Base-by-base conservation (phyloP, 1,140 invertebrate species). In the Sitodiplosis mosellana region DNA sequence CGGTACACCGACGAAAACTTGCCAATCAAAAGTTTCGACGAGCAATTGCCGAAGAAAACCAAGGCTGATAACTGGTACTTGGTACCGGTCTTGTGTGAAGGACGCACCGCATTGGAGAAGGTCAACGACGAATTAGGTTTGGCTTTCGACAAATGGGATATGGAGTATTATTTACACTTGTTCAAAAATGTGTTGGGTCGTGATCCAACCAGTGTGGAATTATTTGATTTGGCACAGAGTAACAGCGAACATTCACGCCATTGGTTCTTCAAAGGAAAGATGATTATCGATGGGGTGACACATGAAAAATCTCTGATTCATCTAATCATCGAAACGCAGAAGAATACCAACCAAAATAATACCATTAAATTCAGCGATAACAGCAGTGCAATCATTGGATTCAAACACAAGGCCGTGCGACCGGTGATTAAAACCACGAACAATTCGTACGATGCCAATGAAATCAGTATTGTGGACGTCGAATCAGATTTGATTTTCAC, bases 321-420 rank as follows among this genome's bases (percentile, higher is more conserved):
- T 52, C 86, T 95, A 80, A 90, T 98, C 22, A 85, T 87, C 57
- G 77, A 81, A 37, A 97, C 94, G 0, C 91, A 97, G 61, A 69
- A 76, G 1, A 67, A 69, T 46, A 83, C 84, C 0, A 95, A 97
- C 69, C 62, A 73, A 6, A 98, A 98, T 62, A 99, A 95, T 71
- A 81, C 96, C 7, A 98, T 98, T 54, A 93, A 94, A 66, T 98
- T 97, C 62, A 85, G 80, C 57, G 94, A 99, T 59, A 99, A 99
- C 61, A 95, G 91, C 66, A 91, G 91, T 74, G 90, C 88, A 1
- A 96, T 99, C 22, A 63, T 77, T 59, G 94, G 94, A 12, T 94
- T 78, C 60, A 59, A 73, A 46, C 74, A 87, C 14, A 66, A 70
- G 21, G 69, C 74, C 50, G 57, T 91, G 27, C 63, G 71, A 45